Percentiles rank a stretch among this genome's conserved stretches.
Evolutionary conservation across 2,797 vertebrate species (phyloP).

Genomic region (Pangasius djambal): DNA sequence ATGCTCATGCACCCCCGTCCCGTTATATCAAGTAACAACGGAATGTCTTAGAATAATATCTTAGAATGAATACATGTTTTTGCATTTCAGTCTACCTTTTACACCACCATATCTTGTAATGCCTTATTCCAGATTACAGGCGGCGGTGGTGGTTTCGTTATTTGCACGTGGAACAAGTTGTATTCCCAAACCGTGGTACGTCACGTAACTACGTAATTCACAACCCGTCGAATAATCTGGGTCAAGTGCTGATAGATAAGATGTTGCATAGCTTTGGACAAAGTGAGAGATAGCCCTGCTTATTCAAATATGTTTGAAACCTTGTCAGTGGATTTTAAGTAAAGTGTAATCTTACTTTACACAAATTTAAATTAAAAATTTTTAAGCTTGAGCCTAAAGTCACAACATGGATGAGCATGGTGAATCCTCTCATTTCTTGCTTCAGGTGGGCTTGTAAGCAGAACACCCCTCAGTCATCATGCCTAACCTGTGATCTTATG

Average conservation of each 20-base stretch:
- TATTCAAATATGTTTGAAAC: neutral
- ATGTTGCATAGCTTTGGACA: neutral
- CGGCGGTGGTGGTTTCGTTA: neutral
- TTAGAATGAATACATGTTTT: neutral
- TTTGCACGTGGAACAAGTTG: neutral
- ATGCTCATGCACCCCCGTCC: neutral
- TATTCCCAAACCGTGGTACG: neutral
- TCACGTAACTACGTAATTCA: neutral
- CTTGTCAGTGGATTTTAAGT: neutral
- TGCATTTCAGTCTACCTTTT: neutral
- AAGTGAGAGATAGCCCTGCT: neutral
- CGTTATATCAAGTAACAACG: neutral
- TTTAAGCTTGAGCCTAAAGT: neutral
- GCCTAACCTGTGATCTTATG: slow-evolving; percentile 68
- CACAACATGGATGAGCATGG: neutral
- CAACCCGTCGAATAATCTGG: neutral
- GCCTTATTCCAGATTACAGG: neutral
- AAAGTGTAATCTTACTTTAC: neutral
- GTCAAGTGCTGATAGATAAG: no score
- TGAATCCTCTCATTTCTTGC: slow-evolving; percentile 11
- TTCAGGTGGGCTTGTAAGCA: slow-evolving; percentile 41
- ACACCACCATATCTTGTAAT: neutral
- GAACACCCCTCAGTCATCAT: slow-evolving; percentile 71
- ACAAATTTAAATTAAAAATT: neutral
- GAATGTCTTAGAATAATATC: neutral